Base-by-base conservation (phyloP, 2,888 invertebrate species). In the Scaptomyza parva region DNA sequence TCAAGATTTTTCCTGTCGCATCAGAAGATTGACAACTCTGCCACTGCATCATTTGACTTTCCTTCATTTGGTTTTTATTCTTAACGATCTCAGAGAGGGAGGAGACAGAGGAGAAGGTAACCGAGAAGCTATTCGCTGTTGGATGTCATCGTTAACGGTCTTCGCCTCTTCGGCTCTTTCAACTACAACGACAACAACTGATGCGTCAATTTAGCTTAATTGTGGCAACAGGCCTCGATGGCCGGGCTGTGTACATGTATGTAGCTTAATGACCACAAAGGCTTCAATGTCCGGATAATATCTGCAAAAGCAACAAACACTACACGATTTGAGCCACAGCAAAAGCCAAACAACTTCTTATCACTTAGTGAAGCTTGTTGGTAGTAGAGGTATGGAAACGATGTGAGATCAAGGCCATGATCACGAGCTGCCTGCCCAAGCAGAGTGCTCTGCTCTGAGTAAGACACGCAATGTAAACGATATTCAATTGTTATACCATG, bases 181-280 rank as follows among this genome's bases (percentile, higher is more conserved):
- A 22, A 41, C 44, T 12, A 33, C 61, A 52, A 50, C 41, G 20
- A 41, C 44, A 14, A 33, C 61, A 52, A 50, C 50, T 39, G 53
- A 22, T 30, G 62, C 68, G 76, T 84, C 85, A 81, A 84, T 81
- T 84, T 81, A 68, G 73, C 70, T 87, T 85, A 78, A 86, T 88
- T 88, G 86, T 76, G 52, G 70, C 73, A 48, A 26, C 64, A 8
- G 54, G 17, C 22, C 14, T 17, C 12, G 28, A 50, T 22, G 41
- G 28, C 45, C 45, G 52, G 39, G 45, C 0, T 24, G n/a, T n/a
- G 26, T 26, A 9, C 8, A 30, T 2, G 33, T n/a, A 30, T 40
- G 12, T 26, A n/a, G 47, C 54, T 62, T 69, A 57, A 57, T 55
- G 61, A 55, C 18, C 47, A 24, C 45, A 18, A 41, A 17, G 44